A percentile compares a stretch with the other conserved stretches of the same genome.
Conservation (phyloP, 2,888 invertebrate species). For the Athripsodes cinereus region DNA sequence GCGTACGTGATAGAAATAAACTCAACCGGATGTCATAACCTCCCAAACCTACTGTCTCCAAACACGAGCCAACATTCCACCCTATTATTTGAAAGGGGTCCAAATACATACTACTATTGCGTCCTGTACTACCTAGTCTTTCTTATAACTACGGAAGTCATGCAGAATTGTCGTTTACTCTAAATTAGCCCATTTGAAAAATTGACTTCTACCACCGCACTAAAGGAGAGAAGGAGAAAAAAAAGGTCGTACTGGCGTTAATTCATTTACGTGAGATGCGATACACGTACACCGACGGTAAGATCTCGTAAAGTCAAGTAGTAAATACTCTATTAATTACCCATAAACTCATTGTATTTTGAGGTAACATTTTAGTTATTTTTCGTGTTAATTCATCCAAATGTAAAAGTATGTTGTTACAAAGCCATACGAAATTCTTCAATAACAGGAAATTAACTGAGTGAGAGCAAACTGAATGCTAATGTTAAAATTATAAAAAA, state of each 20-base stretch:
- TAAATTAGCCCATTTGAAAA: slow-evolving; percentile 26
- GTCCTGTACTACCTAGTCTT: background rate
- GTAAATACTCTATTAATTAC: background rate
- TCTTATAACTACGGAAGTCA: slow-evolving; percentile 17
- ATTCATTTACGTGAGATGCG: slow-evolving; percentile 17
- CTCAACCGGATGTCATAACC: slow-evolving; percentile 17
- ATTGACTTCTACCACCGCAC: slow-evolving; percentile 16
- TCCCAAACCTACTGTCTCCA: slow-evolving; percentile 1
- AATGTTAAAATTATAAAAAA: too few relatives aligned
- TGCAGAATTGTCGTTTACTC: slow-evolving; percentile 23
- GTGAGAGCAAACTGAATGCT: too few relatives aligned
- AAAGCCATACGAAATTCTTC: too few relatives aligned
- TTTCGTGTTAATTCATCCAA: too few relatives aligned
- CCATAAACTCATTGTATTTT: background rate
- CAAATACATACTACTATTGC: background rate
- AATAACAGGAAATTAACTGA: too few relatives aligned
- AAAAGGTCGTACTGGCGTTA: slow-evolving; percentile 1
- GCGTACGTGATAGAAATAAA: slow-evolving; percentile 25
- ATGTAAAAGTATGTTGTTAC: too few relatives aligned
- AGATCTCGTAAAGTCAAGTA: background rate
- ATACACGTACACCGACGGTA: background rate
- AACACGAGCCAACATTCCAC: background rate
- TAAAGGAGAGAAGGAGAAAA: background rate
- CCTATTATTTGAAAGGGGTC: too few relatives aligned
- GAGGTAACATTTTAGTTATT: too few relatives aligned